Percentiles rank a stretch among this genome's conserved stretches.
phyloP scores from a whole-genome alignment of 2,888 invertebrate species.

The Papilio demoleus region DNA sequence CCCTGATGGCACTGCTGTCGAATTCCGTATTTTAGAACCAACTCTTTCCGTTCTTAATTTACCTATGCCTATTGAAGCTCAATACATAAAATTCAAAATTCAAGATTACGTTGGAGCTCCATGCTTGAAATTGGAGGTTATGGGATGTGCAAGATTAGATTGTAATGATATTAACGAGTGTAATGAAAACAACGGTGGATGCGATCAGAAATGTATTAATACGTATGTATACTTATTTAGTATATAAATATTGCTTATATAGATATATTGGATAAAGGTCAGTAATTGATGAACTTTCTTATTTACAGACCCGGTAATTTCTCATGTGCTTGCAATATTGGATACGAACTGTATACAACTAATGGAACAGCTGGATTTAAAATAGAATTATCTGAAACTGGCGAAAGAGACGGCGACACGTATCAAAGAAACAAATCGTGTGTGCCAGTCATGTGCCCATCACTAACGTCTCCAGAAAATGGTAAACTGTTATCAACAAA shows the following conservation, averaged over 20 bases:
- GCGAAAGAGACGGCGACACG: conserved; percentile 93
- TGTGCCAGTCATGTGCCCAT: conserved; percentile 95
- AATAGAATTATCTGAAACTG: conserved; percentile 92
- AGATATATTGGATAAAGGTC: background rate
- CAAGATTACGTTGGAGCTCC: conserved; percentile 95
- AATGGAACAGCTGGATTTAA: conserved; percentile 96
- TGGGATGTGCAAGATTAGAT: conserved; percentile 96
- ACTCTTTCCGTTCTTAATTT: conserved; percentile 95
- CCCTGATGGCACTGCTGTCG: conserved; percentile 96
- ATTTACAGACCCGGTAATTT: conserved; percentile 90
- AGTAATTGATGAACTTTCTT: background rate
- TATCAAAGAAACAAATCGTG: conserved; percentile 97
- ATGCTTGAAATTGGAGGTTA: conserved; percentile 94
- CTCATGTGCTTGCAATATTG: conserved; percentile 94
- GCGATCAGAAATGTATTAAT: conserved; percentile 96
- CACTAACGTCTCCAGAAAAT: conserved; percentile 90
- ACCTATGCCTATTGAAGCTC: conserved; percentile 95
- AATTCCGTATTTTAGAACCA: conserved; percentile 94
- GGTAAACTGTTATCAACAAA: conserved; percentile 93
- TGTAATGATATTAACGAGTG: conserved; percentile 96
- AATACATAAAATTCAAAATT: conserved; percentile 93
- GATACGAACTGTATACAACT: conserved; percentile 93
- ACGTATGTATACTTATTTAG: conserved; percentile 68
- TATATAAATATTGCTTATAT: conserved; percentile 2
- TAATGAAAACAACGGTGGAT: conserved; percentile 92